A percentile compares a stretch with the other conserved stretches of the same genome.
Evolutionary conservation across 2,113 vertebrate species (phyloP).

Genomic region (Rhinoderma darwinii): DNA sequence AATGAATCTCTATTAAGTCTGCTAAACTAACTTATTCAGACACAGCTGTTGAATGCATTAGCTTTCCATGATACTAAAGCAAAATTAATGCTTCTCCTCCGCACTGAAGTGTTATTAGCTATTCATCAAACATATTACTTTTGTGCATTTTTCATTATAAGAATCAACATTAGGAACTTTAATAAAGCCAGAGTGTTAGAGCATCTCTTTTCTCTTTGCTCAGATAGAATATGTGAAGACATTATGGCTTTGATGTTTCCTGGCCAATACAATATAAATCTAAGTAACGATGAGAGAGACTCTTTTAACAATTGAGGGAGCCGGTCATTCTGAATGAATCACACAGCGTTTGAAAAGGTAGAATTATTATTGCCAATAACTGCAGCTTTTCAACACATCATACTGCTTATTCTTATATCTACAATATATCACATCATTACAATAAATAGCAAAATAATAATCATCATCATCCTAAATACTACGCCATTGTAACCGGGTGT

Average conservation of each 20-base stretch:
- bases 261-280: slow-evolving; percentile 80
- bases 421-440: neutral
- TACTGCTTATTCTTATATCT: neutral
- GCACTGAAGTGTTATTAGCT: slow-evolving; percentile 74
- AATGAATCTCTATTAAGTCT: slow-evolving; percentile 46
- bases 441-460: neutral
- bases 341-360: neutral
- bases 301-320: slow-evolving; percentile 67
- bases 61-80: slow-evolving; percentile 53
- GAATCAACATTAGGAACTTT: slow-evolving; percentile 80
- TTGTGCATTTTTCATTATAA: slow-evolving; percentile 85
- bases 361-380: neutral
- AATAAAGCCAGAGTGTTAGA: slow-evolving; percentile 76
- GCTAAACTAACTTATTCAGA: slow-evolving; percentile 74
- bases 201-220: slow-evolving; percentile 72
- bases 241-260: slow-evolving; percentile 78
- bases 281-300: slow-evolving; percentile 75
- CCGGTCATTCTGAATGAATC: slow-evolving; percentile 36
- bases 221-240: slow-evolving; percentile 80
- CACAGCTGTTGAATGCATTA: slow-evolving; percentile 66
- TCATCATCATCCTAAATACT: neutral
- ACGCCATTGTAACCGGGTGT: no score
- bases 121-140: slow-evolving; percentile 79
- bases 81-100: slow-evolving; percentile 67
- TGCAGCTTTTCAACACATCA: neutral